phyloP scores from a whole-genome alignment of 1,140 invertebrate species.

The Liolophura sinensis region DNA sequence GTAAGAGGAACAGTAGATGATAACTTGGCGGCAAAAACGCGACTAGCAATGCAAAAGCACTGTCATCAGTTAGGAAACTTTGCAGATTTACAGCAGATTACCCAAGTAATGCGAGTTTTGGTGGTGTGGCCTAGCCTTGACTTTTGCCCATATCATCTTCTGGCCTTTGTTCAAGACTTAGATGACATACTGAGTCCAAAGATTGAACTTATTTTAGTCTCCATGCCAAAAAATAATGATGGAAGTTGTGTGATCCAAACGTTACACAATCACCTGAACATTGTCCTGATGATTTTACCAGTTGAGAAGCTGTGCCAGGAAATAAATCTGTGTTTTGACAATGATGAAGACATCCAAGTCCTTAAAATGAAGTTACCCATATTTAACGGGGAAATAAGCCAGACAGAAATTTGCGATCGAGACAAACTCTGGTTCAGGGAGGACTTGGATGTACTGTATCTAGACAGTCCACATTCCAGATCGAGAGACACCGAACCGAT shows the following conservation, averaged over 20 bases:
- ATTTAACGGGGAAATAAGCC: not conserved
- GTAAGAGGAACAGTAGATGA: constrained; percentile 14
- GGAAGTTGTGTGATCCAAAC: no score
- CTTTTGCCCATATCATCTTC: no score
- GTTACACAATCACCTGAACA: no score
- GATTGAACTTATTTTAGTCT: no score
- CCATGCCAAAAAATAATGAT: no score
- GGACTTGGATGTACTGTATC: constrained; percentile 31
- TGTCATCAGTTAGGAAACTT: constrained; percentile 22
- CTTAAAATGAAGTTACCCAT: no score
- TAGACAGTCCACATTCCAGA: constrained; percentile 19
- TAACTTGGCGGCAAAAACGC: constrained; percentile 22
- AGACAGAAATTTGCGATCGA: constrained; percentile 14
- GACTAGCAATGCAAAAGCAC: constrained; percentile 16
- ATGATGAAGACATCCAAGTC: no score
- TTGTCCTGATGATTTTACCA: no score
- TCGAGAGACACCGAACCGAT: constrained; percentile 17
- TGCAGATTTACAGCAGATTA: constrained; percentile 28
- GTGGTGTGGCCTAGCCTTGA: constrained; percentile 22
- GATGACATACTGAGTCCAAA: no score
- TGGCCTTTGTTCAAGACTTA: no score
- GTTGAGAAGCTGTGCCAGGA: no score
- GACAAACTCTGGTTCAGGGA: constrained; percentile 29
- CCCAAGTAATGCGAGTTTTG: constrained; percentile 22
- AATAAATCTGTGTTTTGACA: no score